These are phyloP conservation scores for Apamea epomidion DNA, from an alignment of 2,888 invertebrate genomes.

Conservation along the genomic window DNA sequence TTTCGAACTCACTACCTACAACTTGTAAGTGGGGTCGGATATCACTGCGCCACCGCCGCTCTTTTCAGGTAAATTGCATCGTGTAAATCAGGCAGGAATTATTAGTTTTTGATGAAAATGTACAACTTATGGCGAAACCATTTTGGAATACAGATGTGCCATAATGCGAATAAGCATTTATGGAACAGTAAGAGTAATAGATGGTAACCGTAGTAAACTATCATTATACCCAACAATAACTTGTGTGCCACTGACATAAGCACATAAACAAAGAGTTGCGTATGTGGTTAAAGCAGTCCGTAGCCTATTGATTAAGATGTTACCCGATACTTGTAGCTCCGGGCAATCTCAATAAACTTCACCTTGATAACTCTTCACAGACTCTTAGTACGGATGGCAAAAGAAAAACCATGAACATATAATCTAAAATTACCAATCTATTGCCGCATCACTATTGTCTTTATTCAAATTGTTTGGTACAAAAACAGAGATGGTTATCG, in stretches of 20 bases:
- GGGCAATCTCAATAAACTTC: conserved; percentile 51
- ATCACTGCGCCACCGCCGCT: too few relatives aligned
- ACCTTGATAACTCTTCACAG: conserved; percentile 32
- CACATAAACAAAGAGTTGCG: not conserved
- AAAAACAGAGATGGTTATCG: conserved; percentile 39
- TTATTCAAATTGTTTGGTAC: not conserved
- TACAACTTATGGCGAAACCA: not conserved
- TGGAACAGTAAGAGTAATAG: too few relatives aligned
- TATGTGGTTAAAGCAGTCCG: conserved; percentile 6
- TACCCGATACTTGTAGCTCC: conserved; percentile 43
- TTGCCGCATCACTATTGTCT: conserved; percentile 25
- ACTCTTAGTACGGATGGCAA: conserved; percentile 23
- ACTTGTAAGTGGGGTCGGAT: too few relatives aligned
- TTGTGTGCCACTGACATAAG: not conserved
- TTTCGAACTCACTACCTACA: too few relatives aligned
- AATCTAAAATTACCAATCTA: conserved; percentile 27
- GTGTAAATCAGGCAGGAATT: not conserved
- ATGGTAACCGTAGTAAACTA: not conserved
- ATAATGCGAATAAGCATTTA: not conserved
- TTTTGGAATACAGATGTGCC: not conserved
- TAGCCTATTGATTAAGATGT: conserved; percentile 37
- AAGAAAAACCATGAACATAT: conserved; percentile 14
- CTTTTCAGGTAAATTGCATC: too few relatives aligned
- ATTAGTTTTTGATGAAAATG: not conserved
- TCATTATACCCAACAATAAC: not conserved